A percentile compares a stretch with the other conserved stretches of the same genome.
Evolutionary conservation across 2,888 invertebrate species (phyloP).

Genomic region (Ophion obscuratus): DNA sequence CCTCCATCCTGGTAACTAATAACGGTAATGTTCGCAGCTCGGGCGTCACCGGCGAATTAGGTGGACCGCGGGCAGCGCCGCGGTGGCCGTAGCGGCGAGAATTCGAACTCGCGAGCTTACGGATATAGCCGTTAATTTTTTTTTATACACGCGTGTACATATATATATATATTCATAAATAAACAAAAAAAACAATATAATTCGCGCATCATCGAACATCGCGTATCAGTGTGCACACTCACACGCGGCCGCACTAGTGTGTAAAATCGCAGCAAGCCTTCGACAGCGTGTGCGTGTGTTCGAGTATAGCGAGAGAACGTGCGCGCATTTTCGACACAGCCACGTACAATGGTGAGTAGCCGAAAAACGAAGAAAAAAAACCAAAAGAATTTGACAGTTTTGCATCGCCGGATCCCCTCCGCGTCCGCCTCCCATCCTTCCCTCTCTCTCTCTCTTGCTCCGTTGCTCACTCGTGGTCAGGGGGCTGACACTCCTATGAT

Average conservation of each 20-base stretch:
- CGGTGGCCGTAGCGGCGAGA: neutral
- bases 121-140: neutral
- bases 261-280: neutral
- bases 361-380: neutral
- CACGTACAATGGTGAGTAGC: conserved; percentile 55
- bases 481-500: too few relatives aligned
- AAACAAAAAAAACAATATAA: neutral
- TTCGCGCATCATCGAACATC: neutral
- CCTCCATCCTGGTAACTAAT: neutral
- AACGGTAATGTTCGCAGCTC: neutral
- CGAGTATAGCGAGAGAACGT: conserved; percentile 51
- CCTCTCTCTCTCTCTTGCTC: neutral
- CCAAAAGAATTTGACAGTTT: conserved; percentile 52
- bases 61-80: neutral
- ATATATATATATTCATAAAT: neutral
- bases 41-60: neutral
- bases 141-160: neutral
- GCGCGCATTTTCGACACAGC: conserved; percentile 55
- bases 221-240: neutral
- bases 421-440: neutral
- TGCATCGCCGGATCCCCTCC: conserved; percentile 1
- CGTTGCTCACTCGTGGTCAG: neutral
- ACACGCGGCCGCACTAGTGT: neutral
- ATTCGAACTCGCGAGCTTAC: neutral
- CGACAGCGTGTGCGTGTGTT: neutral